Evolutionary conservation across 2,113 vertebrate genomes (phyloP), one percentile per base, ranked within the genome.

Genomic region (Ascaphus truei): DNA sequence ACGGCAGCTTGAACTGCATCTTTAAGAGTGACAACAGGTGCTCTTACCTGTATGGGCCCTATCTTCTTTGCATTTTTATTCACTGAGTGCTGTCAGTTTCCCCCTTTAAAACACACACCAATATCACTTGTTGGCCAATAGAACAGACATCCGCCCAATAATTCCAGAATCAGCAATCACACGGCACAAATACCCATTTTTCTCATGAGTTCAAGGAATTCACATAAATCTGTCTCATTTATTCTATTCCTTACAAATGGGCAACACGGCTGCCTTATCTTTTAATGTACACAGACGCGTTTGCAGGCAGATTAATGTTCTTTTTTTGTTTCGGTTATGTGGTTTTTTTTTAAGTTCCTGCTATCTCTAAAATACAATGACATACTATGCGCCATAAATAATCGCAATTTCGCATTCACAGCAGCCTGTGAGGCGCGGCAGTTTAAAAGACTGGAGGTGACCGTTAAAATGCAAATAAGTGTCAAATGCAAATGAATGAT

Each of bases 301-400:
- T 89, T 88, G 83, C 84, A 79, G 62, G 8, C 16, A 85, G 88
- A 86, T 84, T 83, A 85, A 83, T 83, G 82, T 73, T 82, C 77
- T 83, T 80, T 81, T 80, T 81, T 81, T 82, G 85, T 85, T 84
- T 83, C 81, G 73, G 76, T 83, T 85, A 83, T 85, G 82, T 79
- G 85, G n/a, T n/a, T n/a, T 83, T 89, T 88, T 86, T 83, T 86
- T 88, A 84, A 80, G 86, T 86, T 85, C 83, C 78, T 64, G 51
- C 71, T 80, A 84, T 86, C 88, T 90, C 82, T 86, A 86, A 87
- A 87, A 80, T 82, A 86, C 83, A 91, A 90, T 91, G 88, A 88
- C 56, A 79, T 82, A 81, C 80, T 82, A 87, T 79, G 82, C 80
- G 69, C 82, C 79, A 83, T 88, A 83, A 76, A 86, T 55, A 88